These are phyloP conservation scores for Cryptomyrus ogoouensis DNA, from an alignment of 2,113 vertebrate genomes.

Conservation along the genomic window DNA sequence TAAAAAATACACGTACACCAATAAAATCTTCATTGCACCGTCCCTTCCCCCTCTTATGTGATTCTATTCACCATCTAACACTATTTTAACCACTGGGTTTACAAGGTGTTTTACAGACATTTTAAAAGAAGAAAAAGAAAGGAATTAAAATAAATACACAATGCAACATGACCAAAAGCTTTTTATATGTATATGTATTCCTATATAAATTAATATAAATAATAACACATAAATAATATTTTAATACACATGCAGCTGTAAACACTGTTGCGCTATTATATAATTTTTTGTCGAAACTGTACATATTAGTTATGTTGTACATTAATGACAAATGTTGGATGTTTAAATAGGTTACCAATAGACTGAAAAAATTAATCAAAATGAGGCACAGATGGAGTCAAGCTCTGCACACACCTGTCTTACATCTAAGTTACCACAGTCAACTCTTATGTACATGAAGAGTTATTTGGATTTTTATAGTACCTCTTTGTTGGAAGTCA, in stretches of 20 bases:
- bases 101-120: neutral
- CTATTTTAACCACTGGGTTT: neutral
- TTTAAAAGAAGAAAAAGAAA: neutral
- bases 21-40: neutral
- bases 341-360: neutral
- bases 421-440: neutral
- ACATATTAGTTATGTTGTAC: neutral
- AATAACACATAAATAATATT: neutral
- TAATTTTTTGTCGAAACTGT: neutral
- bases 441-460: neutral
- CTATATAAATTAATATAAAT: neutral
- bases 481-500: neutral
- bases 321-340: neutral
- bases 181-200: neutral
- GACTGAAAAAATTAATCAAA: neutral
- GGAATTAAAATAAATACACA: neutral
- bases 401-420: neutral
- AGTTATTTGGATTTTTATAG: neutral
- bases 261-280: neutral
- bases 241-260: neutral
- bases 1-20: neutral
- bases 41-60: neutral
- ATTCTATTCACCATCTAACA: neutral
- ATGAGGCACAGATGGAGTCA: neutral
- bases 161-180: neutral